phyloP scores from a whole-genome alignment of 2,888 invertebrate genomes.

The Plagiodera versicolora region DNA sequence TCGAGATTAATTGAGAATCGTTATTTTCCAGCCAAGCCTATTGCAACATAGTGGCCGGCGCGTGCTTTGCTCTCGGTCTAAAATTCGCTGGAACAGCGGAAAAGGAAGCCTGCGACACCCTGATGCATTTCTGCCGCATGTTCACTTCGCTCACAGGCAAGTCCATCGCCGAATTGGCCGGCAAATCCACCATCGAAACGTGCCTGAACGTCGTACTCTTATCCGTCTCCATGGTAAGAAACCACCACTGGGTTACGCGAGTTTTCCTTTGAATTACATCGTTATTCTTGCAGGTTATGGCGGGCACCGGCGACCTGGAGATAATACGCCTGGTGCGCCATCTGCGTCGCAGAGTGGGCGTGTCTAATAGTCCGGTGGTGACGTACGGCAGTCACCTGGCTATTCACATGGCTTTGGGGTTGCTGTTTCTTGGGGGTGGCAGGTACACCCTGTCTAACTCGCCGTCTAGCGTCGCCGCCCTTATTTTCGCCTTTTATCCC shows the following conservation, averaged over 20 bases:
- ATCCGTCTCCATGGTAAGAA: constrained; percentile 75
- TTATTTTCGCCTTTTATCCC: constrained; percentile 93
- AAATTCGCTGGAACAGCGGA: constrained; percentile 93
- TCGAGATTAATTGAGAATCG: too few relatives aligned
- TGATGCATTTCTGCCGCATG: constrained; percentile 72
- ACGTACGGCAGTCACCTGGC: constrained; percentile 93
- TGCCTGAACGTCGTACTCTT: constrained; percentile 83
- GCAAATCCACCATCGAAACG: constrained; percentile 86
- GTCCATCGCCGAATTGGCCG: constrained; percentile 83
- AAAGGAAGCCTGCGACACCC: constrained; percentile 74
- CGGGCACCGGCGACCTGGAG: constrained; percentile 88
- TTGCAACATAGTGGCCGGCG: constrained; percentile 94
- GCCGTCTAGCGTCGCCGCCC: constrained; percentile 83
- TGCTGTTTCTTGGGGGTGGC: constrained; percentile 93
- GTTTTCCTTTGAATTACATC: too few relatives aligned
- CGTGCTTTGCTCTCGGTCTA: constrained; percentile 90
- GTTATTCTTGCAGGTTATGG: constrained; percentile 70
- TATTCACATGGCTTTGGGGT: constrained; percentile 91
- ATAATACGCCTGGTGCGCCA: constrained; percentile 83
- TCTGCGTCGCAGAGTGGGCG: constrained; percentile 79
- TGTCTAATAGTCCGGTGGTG: constrained; percentile 67
- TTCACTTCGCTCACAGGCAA: constrained; percentile 69
- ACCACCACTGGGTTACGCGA: too few relatives aligned
- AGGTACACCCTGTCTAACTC: constrained; percentile 81
- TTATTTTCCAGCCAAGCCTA: constrained; percentile 79